A percentile compares a stretch with the other conserved stretches of the same genome.
phyloP scores from a whole-genome alignment of 2,888 invertebrate genomes.

The Rhagonycha lutea region DNA sequence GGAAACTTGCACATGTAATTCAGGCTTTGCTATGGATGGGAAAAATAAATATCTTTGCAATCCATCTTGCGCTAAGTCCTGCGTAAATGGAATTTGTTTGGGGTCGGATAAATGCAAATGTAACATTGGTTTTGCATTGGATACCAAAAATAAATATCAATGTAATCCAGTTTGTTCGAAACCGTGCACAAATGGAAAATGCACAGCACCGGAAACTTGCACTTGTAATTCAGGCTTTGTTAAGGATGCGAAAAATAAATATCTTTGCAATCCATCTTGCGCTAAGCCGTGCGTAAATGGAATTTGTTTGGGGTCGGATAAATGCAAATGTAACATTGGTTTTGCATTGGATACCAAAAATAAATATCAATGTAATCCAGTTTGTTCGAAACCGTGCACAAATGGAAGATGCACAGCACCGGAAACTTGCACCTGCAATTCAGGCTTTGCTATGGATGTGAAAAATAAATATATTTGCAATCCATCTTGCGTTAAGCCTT shows the following conservation, averaged over 20 bases:
- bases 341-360: constrained; percentile 48
- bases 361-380: constrained; percentile 52
- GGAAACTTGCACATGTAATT: constrained; percentile 40
- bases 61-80: constrained; percentile 13
- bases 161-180: constrained; percentile 65
- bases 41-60: constrained; percentile 18
- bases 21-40: constrained; percentile 1
- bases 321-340: constrained; percentile 54
- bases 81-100: constrained; percentile 18
- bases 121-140: constrained; percentile 61
- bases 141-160: constrained; percentile 59
- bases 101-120: constrained; percentile 62
- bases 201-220: constrained; percentile 62
- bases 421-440: constrained; percentile 73
- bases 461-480: constrained; percentile 37
- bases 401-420: constrained; percentile 76
- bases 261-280: constrained; percentile 53
- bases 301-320: constrained; percentile 51
- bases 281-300: constrained; percentile 60
- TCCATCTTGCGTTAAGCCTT: constrained; percentile 39
- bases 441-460: constrained; percentile 67
- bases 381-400: constrained; percentile 71
- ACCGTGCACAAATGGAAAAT: constrained; percentile 60
- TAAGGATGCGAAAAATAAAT: background rate
- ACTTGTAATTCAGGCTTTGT: constrained; percentile 58